phyloP scores from a whole-genome alignment of 2,888 invertebrate genomes.

The Opisthograptis luteolata region DNA sequence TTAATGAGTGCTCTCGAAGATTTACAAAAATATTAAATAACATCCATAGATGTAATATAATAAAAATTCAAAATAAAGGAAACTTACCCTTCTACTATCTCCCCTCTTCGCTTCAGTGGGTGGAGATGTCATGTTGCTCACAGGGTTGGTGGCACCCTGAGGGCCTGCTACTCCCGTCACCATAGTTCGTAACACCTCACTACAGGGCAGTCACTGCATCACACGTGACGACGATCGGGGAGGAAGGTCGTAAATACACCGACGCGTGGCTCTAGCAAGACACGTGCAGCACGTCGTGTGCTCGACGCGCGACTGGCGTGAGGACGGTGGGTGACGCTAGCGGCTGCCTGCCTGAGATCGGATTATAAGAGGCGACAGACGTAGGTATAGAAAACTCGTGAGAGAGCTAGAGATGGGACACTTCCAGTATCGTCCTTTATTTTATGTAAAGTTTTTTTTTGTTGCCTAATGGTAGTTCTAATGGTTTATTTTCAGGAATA shows the following conservation, averaged over 20 bases:
- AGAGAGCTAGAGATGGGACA: constrained; percentile 20
- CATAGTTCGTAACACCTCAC: constrained; percentile 53
- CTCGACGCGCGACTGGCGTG: constrained; percentile 75
- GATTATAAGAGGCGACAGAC: constrained; percentile 25
- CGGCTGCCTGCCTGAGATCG: constrained; percentile 22
- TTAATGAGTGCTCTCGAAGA: too few species aligned
- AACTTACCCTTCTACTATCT: constrained; percentile 76
- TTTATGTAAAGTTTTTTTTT: not conserved
- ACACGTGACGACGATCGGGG: constrained; percentile 13
- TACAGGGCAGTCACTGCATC: constrained; percentile 52
- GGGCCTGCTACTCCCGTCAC: constrained; percentile 73
- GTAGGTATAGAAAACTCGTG: constrained; percentile 22
- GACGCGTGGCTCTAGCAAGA: not conserved
- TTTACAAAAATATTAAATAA: too few species aligned
- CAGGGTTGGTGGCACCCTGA: constrained; percentile 59
- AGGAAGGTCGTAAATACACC: not conserved
- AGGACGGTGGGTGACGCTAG: constrained; percentile 24
- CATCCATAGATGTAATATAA: not conserved
- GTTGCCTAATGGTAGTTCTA: not conserved
- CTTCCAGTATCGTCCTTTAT: not conserved
- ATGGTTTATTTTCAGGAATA: too few species aligned
- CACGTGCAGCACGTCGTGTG: constrained; percentile 50
- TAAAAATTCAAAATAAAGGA: constrained; percentile 8
- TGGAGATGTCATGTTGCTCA: constrained; percentile 58
- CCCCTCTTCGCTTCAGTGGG: constrained; percentile 64